Evolutionary conservation across 2,113 vertebrate genomes (phyloP), one percentile per base, ranked within the genome.

Genomic region (Puffinus mauretanicus): DNA sequence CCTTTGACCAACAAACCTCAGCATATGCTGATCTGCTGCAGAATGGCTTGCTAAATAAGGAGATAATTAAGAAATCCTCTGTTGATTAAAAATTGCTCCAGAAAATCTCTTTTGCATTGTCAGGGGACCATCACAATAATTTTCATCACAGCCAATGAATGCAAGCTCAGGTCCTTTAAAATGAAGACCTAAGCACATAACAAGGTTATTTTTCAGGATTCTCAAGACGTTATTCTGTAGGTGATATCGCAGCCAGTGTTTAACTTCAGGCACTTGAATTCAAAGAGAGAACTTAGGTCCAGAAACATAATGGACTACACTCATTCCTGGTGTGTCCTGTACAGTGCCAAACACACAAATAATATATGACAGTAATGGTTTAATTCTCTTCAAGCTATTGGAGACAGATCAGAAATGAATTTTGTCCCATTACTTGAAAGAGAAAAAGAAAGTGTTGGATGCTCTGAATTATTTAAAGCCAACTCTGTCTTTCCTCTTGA

Each of bases 351-450:
- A 78, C 40, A 75, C 75, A 96, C 92, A 97, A 96, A 97, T 96
- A 96, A 97, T 94, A 72, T 16, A 91, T 82, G 57, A 93, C 80
- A 91, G 73, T 94, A 97, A 97, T 91, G 94, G 93, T 94, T 90
- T 96, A 55, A 95, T 93, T 93, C 73, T 94, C 78, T 83, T 89
- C 61, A 79, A 96, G 87, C n/a, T 86, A 69, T 88, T 97, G 96
- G 94, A 95, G 70, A 36, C 47, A 92, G 69, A 85, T 80, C 94
- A 97, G 86, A 60, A 95, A 88, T 79, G 7, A 96, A 94, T 85
- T 94, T 95, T 54, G 86, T 47, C 79, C 84, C 91, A 95, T 88
- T 94, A 93, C 61, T 94, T 94, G 90, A 76, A 86, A 84, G 57
- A 92, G 51, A 90, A 94, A 58, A 83, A 73, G 27, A 77, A 92